phyloP scores from a whole-genome alignment of 2,113 vertebrate genomes.

The Drymodes brunneopygia region DNA sequence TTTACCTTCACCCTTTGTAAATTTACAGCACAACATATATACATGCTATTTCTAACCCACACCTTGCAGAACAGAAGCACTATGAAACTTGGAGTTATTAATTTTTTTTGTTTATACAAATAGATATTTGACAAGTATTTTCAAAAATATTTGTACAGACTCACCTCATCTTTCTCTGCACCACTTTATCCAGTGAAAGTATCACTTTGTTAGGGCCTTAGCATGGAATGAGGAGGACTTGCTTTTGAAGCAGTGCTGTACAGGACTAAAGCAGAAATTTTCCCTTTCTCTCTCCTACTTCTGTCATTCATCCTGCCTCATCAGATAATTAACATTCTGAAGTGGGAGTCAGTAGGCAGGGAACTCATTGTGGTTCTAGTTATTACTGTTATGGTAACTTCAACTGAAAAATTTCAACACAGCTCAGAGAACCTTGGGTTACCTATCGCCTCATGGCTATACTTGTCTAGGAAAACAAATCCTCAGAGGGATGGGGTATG shows the following conservation, averaged over 20 bases:
- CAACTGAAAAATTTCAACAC: neutral
- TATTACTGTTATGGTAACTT: neutral
- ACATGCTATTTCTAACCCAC: neutral
- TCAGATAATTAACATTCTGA: neutral
- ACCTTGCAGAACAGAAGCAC: neutral
- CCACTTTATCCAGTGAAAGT: neutral
- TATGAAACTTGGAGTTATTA: neutral
- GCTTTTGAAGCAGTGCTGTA: neutral
- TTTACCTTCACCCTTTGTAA: neutral
- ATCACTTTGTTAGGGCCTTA: neutral
- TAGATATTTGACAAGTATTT: neutral
- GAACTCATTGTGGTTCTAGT: neutral
- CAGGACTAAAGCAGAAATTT: neutral
- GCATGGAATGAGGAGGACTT: neutral
- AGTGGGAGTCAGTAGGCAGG: neutral
- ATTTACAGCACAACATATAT: neutral
- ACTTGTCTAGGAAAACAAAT: neutral
- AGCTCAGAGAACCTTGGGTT: neutral
- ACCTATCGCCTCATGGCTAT: neutral
- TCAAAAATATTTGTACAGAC: neutral
- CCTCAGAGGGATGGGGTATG: neutral
- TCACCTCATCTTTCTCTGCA: neutral
- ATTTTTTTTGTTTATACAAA: neutral
- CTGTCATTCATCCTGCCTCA: neutral
- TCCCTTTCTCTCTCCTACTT: neutral